These are phyloP conservation scores for Teinopalpus imperialis DNA, from an alignment of 2,888 invertebrate genomes.

Conservation along the genomic window DNA sequence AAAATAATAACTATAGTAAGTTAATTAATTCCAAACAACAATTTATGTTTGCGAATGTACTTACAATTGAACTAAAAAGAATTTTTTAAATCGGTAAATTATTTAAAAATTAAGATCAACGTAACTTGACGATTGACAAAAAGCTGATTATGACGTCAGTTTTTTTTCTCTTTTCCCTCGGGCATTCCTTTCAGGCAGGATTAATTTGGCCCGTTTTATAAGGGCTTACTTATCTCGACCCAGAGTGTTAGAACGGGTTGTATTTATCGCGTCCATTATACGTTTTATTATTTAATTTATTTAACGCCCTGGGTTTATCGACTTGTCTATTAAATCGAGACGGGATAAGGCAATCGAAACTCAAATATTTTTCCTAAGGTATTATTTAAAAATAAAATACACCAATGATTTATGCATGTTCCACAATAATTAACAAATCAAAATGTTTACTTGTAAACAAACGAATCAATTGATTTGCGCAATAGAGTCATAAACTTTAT, in stretches of 20 bases:
- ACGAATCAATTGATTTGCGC: too few relatives aligned
- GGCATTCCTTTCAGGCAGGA: constrained; percentile 73
- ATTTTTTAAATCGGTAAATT: constrained; percentile 59
- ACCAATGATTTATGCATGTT: too few relatives aligned
- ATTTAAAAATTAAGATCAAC: constrained; percentile 71
- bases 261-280: constrained; percentile 79
- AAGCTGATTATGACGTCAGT: constrained; percentile 81
- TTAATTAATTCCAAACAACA: too few relatives aligned
- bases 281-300: constrained; percentile 82
- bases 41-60: too few relatives aligned
- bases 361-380: constrained; percentile 63
- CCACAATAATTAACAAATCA: too few relatives aligned
- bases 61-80: constrained; percentile 2
- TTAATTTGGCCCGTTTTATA: constrained; percentile 79
- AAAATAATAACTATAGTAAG: too few relatives aligned
- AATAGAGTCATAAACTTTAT: too few relatives aligned
- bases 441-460: too few relatives aligned
- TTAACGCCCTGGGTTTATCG: constrained; percentile 74
- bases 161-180: constrained; percentile 56
- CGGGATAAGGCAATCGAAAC: constrained; percentile 70
- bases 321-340: constrained; percentile 77
- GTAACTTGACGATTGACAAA: constrained; percentile 75
- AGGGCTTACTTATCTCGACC: constrained; percentile 75
- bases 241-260: constrained; percentile 71
- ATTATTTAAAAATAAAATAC: constrained; percentile 49